phyloP scores from a whole-genome alignment of 1,140 invertebrate genomes.

The Danaus melanippus region DNA sequence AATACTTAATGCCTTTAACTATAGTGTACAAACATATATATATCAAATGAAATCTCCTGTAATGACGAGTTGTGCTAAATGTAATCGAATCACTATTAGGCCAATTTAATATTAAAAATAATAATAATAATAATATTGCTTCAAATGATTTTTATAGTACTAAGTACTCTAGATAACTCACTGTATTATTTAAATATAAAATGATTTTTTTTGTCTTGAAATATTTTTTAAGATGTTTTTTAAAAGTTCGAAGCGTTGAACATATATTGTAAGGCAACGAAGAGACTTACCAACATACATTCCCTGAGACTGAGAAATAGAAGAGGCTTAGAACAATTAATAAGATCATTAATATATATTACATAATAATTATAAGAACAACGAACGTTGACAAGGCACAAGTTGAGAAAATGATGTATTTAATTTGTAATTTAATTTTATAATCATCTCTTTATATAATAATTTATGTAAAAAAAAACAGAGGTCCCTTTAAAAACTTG shows the following conservation, averaged over 20 bases:
- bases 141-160: constrained; percentile 45
- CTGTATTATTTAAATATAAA: constrained; percentile 32
- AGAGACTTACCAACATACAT: constrained; percentile 69
- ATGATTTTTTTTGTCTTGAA: constrained; percentile 40
- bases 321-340: constrained; percentile 58
- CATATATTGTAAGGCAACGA: constrained; percentile 67
- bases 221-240: constrained; percentile 65
- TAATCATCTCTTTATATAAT: not conserved
- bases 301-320: constrained; percentile 66
- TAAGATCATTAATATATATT: constrained; percentile 32
- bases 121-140: constrained; percentile 35
- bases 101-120: constrained; percentile 34
- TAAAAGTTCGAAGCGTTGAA: constrained; percentile 53
- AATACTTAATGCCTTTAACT: constrained; percentile 38
- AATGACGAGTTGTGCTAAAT: constrained; percentile 32
- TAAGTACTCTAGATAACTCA: constrained; percentile 41
- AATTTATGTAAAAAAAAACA: constrained; percentile 1
- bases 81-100: constrained; percentile 37
- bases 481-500: constrained; percentile 10
- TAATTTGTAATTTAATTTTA: not conserved
- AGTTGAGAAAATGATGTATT: constrained; percentile 5
- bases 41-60: constrained; percentile 24
- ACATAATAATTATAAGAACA: constrained; percentile 36
- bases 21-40: constrained; percentile 36
- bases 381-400: constrained; percentile 19